These are phyloP conservation scores for Triplophysa bombifrons DNA, from an alignment of 2,797 vertebrate species.

Conservation along the genomic window DNA sequence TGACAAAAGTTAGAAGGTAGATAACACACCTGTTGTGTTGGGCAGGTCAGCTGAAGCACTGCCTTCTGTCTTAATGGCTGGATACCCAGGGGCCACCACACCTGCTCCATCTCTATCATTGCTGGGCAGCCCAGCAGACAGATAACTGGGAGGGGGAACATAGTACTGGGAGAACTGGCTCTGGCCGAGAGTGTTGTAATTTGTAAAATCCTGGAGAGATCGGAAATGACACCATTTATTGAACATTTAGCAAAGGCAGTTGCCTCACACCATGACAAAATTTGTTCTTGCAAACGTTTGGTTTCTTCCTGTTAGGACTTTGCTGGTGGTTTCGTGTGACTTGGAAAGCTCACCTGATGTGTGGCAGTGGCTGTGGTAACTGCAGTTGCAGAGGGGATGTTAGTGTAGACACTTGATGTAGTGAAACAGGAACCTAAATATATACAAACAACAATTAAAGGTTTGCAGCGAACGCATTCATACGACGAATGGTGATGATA, in stretches of 20 bases:
- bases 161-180: conserved; percentile 92
- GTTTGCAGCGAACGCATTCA: not conserved
- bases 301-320: not conserved
- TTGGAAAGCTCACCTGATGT: conserved; percentile 69
- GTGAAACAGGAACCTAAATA: conserved; percentile 80
- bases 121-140: conserved; percentile 79
- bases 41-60: conserved; percentile 75
- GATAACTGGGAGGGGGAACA: conserved; percentile 83
- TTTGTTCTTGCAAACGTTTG: not conserved
- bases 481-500: not conserved
- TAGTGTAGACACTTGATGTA: conserved; percentile 81
- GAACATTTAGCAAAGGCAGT: not conserved
- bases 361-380: conserved; percentile 66
- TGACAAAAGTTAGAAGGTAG: not conserved
- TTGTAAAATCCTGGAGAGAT: conserved; percentile 84
- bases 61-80: conserved; percentile 75
- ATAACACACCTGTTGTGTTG: conserved; percentile 78
- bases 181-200: conserved; percentile 91
- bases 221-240: not conserved
- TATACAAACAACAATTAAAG: conserved; percentile 25
- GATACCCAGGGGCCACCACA: conserved; percentile 73
- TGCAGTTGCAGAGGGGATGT: conserved; percentile 73
- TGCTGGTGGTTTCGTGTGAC: not conserved
- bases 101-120: conserved; percentile 72
- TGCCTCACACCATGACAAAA: not conserved